Percentiles rank a stretch among this genome's conserved stretches.
phyloP scores from a whole-genome alignment of 2,113 vertebrate genomes.

The Sitta europaea region DNA sequence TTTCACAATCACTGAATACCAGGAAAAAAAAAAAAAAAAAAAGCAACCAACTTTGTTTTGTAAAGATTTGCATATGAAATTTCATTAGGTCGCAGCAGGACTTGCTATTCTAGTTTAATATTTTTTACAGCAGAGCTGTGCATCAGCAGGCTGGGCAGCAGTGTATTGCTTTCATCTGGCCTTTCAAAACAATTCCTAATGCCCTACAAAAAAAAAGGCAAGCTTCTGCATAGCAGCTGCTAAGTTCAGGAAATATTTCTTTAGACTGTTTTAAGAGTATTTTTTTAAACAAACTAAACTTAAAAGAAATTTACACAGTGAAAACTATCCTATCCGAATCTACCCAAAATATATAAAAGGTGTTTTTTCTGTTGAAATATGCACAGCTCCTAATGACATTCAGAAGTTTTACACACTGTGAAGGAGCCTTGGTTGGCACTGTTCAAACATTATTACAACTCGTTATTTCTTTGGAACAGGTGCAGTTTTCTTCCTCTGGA shows the following conservation, averaged over 20 bases:
- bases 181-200: conserved; percentile 21
- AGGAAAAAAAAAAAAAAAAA: not conserved
- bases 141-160: not conserved
- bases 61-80: not conserved
- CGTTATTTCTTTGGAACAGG: not conserved
- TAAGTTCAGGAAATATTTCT: not conserved
- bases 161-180: not conserved
- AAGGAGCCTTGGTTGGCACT: not conserved
- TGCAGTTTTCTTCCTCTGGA: not conserved
- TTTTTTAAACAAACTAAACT: not conserved
- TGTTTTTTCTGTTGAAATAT: not conserved
- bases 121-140: not conserved
- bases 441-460: not conserved
- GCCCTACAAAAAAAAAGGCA: not conserved
- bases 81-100: not conserved
- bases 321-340: not conserved
- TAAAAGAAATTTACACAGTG: not conserved
- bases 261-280: not conserved
- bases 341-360: not conserved
- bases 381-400: not conserved
- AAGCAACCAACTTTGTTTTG: not conserved
- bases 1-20: not conserved
- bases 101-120: not conserved
- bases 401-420: not conserved
- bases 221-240: not conserved